Evolutionary conservation across 2,888 invertebrate species (phyloP).

Genomic region (Andrena praecox): DNA sequence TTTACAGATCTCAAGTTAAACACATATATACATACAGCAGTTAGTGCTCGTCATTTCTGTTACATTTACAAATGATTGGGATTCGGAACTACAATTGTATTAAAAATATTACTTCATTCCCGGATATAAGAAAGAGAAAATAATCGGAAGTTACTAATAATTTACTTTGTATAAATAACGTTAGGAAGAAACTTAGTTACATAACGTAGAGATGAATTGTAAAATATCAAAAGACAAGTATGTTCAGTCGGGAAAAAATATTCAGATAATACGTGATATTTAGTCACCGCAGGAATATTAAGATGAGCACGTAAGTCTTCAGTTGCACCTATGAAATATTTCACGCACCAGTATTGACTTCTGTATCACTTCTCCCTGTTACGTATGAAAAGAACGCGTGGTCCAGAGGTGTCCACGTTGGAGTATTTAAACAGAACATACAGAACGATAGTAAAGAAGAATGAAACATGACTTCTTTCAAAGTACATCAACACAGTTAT

Average conservation of each 20-base stretch:
- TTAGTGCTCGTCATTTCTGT: slow-evolving; percentile 35
- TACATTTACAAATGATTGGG: slow-evolving; percentile 30
- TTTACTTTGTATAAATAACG: slow-evolving; percentile 16
- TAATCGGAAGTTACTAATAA: slow-evolving; percentile 29
- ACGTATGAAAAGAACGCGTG: slow-evolving; percentile 25
- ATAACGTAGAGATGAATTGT: slow-evolving; percentile 22
- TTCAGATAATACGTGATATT: slow-evolving; percentile 21
- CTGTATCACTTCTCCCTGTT: slow-evolving; percentile 38
- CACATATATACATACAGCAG: slow-evolving; percentile 57
- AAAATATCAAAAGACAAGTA: slow-evolving; percentile 33
- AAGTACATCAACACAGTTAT: slow-evolving; percentile 17
- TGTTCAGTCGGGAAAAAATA: slow-evolving; percentile 26
- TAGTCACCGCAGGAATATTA: slow-evolving; percentile 22
- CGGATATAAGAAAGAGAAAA: slow-evolving; percentile 22
- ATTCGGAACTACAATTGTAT: slow-evolving; percentile 30
- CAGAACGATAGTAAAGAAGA: slow-evolving; percentile 11
- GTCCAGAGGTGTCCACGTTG: slow-evolving; percentile 7
- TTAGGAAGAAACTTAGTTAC: slow-evolving; percentile 38
- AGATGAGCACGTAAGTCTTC: slow-evolving; percentile 49
- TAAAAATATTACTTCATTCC: slow-evolving; percentile 41
- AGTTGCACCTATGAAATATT: slow-evolving; percentile 54
- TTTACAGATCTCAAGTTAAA: slow-evolving; percentile 67
- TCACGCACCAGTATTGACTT: slow-evolving; percentile 60
- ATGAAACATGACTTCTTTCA: slow-evolving; percentile 17
- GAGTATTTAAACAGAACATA: slow-evolving; percentile 43